Percentiles rank a stretch among this genome's conserved stretches.
These are phyloP conservation scores for Halyomorpha halys DNA, from an alignment of 1,140 invertebrate species.

Conservation along the genomic window DNA sequence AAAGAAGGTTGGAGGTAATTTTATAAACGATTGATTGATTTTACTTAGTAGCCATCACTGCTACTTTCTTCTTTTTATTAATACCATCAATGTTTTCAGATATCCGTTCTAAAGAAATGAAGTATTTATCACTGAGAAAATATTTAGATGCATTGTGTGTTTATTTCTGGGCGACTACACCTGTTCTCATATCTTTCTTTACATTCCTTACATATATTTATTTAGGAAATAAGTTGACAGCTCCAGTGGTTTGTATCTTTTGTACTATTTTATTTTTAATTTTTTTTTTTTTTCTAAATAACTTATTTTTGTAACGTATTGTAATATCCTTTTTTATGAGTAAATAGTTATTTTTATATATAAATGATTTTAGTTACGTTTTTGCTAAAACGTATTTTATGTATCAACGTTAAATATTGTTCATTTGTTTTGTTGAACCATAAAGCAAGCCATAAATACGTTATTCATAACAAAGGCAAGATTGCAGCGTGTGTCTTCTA, in stretches of 20 bases:
- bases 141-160: conserved; percentile 98
- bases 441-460: too few species aligned
- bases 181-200: conserved; percentile 83
- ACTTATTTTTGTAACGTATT: too few species aligned
- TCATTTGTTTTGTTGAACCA: too few species aligned
- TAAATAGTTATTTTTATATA: too few species aligned
- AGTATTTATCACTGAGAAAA: conserved; percentile 72
- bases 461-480: too few species aligned
- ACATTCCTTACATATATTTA: conserved; percentile 85
- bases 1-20: conserved; percentile 44
- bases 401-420: too few species aligned
- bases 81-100: conserved; percentile 36
- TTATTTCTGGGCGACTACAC: conserved; percentile 98
- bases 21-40: too few species aligned
- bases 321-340: too few species aligned
- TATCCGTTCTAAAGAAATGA: conserved; percentile 58
- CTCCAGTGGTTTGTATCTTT: conserved; percentile 58
- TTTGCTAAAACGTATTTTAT: too few species aligned
- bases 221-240: conserved; percentile 67
- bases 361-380: too few species aligned
- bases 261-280: conserved; percentile 8
- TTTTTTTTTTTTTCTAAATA: conserved; percentile 33
- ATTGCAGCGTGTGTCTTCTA: too few species aligned
- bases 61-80: neutral
- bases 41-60: too few species aligned